These are phyloP conservation scores for Catostylus mosaicus DNA, from an alignment of 30 jellyfish, hydroid and myxozoan species.

Conservation along the genomic window DNA sequence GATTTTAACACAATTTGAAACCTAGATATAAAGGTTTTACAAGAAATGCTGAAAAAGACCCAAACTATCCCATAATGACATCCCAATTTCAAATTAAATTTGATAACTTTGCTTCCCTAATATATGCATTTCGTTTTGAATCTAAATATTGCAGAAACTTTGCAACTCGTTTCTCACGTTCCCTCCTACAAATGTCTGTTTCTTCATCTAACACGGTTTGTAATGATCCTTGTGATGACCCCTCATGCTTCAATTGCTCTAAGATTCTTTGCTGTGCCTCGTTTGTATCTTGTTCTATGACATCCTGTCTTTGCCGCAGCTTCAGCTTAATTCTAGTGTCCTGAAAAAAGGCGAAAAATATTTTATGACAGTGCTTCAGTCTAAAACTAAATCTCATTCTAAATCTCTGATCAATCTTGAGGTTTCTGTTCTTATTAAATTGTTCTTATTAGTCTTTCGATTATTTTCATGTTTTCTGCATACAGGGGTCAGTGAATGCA, in stretches of 20 bases:
- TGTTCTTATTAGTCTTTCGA: not conserved
- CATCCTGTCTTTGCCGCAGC: slow-evolving; percentile 15
- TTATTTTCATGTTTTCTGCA: too few species aligned
- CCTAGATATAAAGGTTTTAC: too few species aligned
- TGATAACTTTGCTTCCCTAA: slow-evolving; percentile 10
- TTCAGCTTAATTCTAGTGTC: slow-evolving; percentile 8
- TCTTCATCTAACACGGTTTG: slow-evolving; percentile 18
- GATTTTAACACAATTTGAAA: too few species aligned
- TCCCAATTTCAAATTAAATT: too few species aligned
- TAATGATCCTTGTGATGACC: not conserved
- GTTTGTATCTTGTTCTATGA: slow-evolving; percentile 5
- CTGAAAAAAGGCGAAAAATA: not conserved
- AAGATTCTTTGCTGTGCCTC: slow-evolving; percentile 18
- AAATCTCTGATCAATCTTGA: too few species aligned
- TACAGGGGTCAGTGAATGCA: too few species aligned
- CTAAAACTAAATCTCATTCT: too few species aligned
- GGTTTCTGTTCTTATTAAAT: not conserved
- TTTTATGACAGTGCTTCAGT: too few species aligned
- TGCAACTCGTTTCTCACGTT: slow-evolving; percentile 30
- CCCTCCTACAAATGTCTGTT: not conserved
- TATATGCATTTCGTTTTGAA: slow-evolving; percentile 24
- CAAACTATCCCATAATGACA: too few species aligned
- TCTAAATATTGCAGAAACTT: slow-evolving; percentile 24
- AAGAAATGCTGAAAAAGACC: too few species aligned
- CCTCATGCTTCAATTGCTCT: not conserved